These are phyloP conservation scores for Notolepis coatsorum DNA, from an alignment of 2,797 vertebrate genomes.

Conservation along the genomic window DNA sequence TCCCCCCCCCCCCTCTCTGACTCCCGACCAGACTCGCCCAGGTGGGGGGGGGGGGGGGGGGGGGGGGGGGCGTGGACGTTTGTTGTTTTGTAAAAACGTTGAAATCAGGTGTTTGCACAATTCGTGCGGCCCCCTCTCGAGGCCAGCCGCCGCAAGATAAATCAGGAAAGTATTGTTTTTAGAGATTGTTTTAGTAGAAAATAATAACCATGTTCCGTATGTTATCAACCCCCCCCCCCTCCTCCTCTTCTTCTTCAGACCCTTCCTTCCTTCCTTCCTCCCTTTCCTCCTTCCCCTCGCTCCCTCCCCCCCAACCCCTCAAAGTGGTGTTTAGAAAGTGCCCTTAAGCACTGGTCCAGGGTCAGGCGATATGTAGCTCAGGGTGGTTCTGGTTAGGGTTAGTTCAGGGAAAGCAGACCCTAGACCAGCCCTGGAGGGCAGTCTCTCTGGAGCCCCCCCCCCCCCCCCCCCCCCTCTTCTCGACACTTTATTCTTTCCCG, in stretches of 20 bases:
- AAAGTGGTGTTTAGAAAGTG: slow-evolving; percentile 84
- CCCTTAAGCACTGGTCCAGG: slow-evolving; percentile 84
- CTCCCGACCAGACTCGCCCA: slow-evolving; percentile 62
- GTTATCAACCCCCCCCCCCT: slow-evolving; percentile 57
- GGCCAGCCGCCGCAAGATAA: slow-evolving; percentile 73
- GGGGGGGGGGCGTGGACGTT: slow-evolving; percentile 42
- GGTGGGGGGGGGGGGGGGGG: slow-evolving; percentile 52
- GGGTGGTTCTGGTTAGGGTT: slow-evolving; percentile 78
- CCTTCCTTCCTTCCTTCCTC: slow-evolving; percentile 36
- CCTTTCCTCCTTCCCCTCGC: slow-evolving; percentile 27
- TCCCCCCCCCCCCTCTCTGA: too few relatives aligned
- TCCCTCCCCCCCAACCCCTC: slow-evolving; percentile 48
- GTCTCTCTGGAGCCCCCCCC: slow-evolving; percentile 79
- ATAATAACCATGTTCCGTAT: slow-evolving; percentile 76
- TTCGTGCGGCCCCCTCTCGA: slow-evolving; percentile 68
- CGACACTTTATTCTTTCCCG: slow-evolving; percentile 79
- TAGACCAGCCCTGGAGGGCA: slow-evolving; percentile 83
- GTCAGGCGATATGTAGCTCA: slow-evolving; percentile 83
- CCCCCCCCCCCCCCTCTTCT: slow-evolving; percentile 63
- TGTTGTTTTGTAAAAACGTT: slow-evolving; percentile 78
- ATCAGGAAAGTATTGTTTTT: slow-evolving; percentile 89
- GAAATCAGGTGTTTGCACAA: slow-evolving; percentile 88
- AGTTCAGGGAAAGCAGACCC: slow-evolving; percentile 84
- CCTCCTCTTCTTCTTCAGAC: slow-evolving; percentile 18
- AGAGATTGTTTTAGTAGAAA: slow-evolving; percentile 82